phyloP scores from a whole-genome alignment of 2,797 vertebrate species.

The Brachyrhaphis roseni region DNA sequence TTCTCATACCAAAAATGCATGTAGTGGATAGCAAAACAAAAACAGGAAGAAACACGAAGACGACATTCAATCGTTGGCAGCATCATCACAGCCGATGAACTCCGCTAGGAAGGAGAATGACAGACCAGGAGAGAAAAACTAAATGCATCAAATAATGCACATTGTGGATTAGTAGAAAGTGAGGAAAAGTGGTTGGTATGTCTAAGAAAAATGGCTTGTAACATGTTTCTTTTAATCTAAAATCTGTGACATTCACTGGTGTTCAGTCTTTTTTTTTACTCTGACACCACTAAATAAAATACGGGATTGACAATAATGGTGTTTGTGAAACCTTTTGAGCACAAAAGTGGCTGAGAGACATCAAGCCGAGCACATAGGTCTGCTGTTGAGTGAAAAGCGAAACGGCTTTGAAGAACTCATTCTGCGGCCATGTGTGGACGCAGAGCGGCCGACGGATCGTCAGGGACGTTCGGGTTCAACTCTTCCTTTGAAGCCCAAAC shows the following conservation, averaged over 20 bases:
- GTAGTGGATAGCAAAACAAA: too few species aligned
- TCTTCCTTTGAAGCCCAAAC: background rate
- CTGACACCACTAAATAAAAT: background rate
- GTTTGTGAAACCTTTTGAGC: background rate
- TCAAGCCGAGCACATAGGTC: slow-evolving; percentile 8
- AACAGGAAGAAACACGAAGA: too few species aligned
- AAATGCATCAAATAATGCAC: too few species aligned
- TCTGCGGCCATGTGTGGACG: background rate
- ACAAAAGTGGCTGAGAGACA: background rate
- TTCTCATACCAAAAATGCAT: too few species aligned
- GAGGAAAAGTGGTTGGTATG: background rate
- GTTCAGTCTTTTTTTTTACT: background rate
- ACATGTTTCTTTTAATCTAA: background rate
- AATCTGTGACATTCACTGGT: background rate
- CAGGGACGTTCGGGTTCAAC: background rate
- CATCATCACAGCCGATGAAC: too few species aligned
- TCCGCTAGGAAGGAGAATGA: too few species aligned
- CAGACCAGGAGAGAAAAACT: too few species aligned
- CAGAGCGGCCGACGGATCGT: too few species aligned
- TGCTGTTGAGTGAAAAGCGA: background rate
- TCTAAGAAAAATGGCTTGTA: background rate
- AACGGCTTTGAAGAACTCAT: background rate
- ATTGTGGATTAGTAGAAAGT: background rate
- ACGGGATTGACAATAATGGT: background rate
- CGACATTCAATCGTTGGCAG: too few species aligned